Evolutionary conservation across 53 echinoderm and acorn worm genomes (phyloP), one percentile per base, ranked within the genome.

Genomic region (Apostichopus leukothele): DNA sequence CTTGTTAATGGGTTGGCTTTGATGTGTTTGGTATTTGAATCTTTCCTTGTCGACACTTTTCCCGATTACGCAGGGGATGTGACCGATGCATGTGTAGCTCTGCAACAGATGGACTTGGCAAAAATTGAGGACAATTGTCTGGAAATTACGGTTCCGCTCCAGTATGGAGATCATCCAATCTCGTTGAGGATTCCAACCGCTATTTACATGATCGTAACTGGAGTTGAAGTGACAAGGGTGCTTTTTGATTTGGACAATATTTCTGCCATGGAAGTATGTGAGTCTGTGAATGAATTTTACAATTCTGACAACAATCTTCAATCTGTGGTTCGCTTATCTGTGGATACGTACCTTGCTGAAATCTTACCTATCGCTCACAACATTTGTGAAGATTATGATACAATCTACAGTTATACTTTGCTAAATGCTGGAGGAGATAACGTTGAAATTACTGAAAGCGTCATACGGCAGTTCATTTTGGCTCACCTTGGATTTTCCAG

Each of bases 331-430:
- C 66, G 67, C 18, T 27, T 67, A 12, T 67, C 63, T 1, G 1
- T 85, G 7, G 68, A 85, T 50, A 67, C 39, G 11, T 85, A 27
- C 18, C 6, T 85, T 5, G 68, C 85, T 5, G 85, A 85, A 50
- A 4, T 85, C 6, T 50, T 85, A 7, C 85, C 85, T 5, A 67
- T 67, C 0, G 26, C 39, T 1, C 21, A 67, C 50, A 50, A 67
- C 11, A 67, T 85, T 60, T 85, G 85, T n/a, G 66, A 67, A 16
- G 85, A 85, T 50, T 85, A 85, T 51, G 60, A 63, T 9, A 13
- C 21, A 2, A 60, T 84, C 21, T 21, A 57, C 5, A 14, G 12
- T 8, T 21, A 21, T 23, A 9, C 26, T 6, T 9, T 19, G 5
- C 39, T 39, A 39, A 39, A 39, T 39, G 39, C 39, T 39, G 59